Base-by-base conservation (phyloP, 1,140 invertebrate genomes). In the Pissodes strobi region DNA sequence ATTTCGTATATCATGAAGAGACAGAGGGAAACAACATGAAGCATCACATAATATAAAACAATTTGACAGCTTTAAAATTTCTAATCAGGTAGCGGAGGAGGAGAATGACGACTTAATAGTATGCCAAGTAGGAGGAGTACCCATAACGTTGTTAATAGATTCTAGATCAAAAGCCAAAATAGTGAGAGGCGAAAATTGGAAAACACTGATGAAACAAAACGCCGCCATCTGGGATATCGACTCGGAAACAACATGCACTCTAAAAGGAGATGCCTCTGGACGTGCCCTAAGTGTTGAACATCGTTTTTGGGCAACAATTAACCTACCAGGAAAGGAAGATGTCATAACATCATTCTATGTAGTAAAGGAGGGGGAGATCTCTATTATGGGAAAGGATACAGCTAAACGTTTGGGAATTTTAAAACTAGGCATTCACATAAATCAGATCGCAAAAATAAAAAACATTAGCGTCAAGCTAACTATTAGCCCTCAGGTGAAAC, bases 41-140 rank as follows among this genome's bases (percentile, higher is more conserved):
- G 27, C 34, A 48, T 6, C 21, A 51, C 1, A 3, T 1, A 27
- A 1, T 12, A 51, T 51, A 2, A 10, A n/a, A 51, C 10, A 23
- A 22, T 51, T 51, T 51, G 5, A 51, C 1, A 22, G 48, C 21
- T 51, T 51, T 19, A 51, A 2, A 27, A 51, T 51, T n/a, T n/a
- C n/a, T n/a, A 12, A 23, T 2, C 9, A n/a, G 25, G 48, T 12
- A 12, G 8, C 48, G 12, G 17, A 8, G 1, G n/a, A 1, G 2
- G 21, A 6, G 18, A n/a, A 5, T 1, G 38, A 41, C 13, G 38
- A 41, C 4, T 5, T 41, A 9, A 41, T 41, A 56, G 21, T 9
- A 80, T 34, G 8, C 22, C 34, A n/a, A 79, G 72, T 64, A 72
- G 71, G 21, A 73, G 64, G 70, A 81, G 82, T 49, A 19, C 23